Conservation (phyloP, 1,140 invertebrate genomes). For the Eumaeus atala region DNA sequence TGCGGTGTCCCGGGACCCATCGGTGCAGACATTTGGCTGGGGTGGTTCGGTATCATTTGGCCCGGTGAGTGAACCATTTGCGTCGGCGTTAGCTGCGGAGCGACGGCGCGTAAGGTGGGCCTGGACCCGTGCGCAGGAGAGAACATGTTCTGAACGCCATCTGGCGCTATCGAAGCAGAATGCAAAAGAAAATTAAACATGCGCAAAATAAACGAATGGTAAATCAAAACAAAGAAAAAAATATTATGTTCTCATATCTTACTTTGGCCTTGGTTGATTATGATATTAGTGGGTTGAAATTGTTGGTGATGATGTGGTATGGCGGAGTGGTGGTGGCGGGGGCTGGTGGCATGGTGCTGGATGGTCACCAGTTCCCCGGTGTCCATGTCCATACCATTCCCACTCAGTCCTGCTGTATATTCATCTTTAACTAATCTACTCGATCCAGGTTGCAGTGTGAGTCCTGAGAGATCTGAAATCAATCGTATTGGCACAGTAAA, state of each 20-base stretch:
- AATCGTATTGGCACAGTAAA: constrained; percentile 5
- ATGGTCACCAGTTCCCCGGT: constrained; percentile 83
- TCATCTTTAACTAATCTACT: constrained; percentile 86
- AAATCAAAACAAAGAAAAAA: constrained; percentile 24
- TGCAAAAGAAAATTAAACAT: constrained; percentile 63
- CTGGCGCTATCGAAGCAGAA: constrained; percentile 58
- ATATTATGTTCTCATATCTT: constrained; percentile 28
- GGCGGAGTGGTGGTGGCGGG: constrained; percentile 60
- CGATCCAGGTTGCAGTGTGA: constrained; percentile 87
- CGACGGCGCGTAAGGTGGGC: constrained; percentile 44
- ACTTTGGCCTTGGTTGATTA: constrained; percentile 68
- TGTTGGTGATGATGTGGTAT: constrained; percentile 65
- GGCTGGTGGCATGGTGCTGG: constrained; percentile 86
- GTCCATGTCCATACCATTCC: constrained; percentile 84
- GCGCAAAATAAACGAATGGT: constrained; percentile 46
- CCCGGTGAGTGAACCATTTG: constrained; percentile 49
- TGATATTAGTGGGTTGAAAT: constrained; percentile 60
- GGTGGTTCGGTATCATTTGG: constrained; percentile 46
- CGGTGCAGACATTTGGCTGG: constrained; percentile 35
- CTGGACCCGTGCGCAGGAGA: constrained; percentile 57
- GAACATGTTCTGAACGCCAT: constrained; percentile 66
- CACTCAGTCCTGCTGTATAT: constrained; percentile 83
- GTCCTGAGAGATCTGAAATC: constrained; percentile 86
- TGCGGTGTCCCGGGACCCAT: constrained; percentile 40
- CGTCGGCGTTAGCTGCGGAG: constrained; percentile 30